Base-by-base conservation (phyloP, 2,113 vertebrate species). In the Murina feae region DNA sequence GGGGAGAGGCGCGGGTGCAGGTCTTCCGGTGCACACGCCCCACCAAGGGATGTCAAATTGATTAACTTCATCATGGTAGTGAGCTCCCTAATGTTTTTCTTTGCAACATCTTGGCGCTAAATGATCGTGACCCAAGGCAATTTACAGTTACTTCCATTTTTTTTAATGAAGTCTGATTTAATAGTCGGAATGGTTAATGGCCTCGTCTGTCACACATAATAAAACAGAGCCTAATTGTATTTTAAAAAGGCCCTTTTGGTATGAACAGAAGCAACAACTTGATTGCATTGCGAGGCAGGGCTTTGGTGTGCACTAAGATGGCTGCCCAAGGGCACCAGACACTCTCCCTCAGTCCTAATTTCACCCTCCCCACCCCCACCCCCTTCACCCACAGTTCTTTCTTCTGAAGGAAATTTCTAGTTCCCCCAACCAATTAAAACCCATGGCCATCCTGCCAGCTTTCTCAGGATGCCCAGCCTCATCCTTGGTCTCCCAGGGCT, bases 101-200 rank as follows among this genome's bases (percentile, higher is more conserved):
- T 90, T 92, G 96, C 96, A 89, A 94, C 84, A 85, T 86, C 96
- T 76, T 96, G 7, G 96, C 91, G 89, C 93, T 92, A 95, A 97
- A 95, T 91, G 97, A 97, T 97, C 96, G 79, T 95, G 94, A 93
- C 97, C 97, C 94, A 94, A 89, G 88, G 98, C 97, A 98, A 97
- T 97, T 97, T 96, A 94, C 93, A 86, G 23, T 96, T 97, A 92
- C 97, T 97, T 97, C 93, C 95, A 97, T 97, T 97, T 97, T 97
- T 97, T 96, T 94, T 91, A 86, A 95, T 97, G 97, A 97, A 97
- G 97, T 78, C 53, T 51, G 81, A 97, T 97, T 98, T 98, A 97
- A 98, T 98, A 96, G 92, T 96, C 65, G 95, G 97, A 97, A 95
- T 85, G 47, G 58, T 97, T 97, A 97, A 97, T 97, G 93, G 96